Base-by-base conservation (phyloP, 2,113 vertebrate genomes). In the Callipepla californica region DNA sequence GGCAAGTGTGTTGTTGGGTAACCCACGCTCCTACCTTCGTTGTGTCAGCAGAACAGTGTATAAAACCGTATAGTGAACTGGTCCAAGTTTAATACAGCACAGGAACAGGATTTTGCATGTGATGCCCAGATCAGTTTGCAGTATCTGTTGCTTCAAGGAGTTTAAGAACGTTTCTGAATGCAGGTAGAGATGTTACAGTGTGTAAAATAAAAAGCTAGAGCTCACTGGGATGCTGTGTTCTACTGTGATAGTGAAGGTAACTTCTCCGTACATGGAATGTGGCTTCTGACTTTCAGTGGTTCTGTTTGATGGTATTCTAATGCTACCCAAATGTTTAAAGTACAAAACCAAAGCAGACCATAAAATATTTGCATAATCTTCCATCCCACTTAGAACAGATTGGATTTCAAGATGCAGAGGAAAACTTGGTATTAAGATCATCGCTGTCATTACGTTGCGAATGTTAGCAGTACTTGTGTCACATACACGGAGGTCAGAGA, bases 11-110 rank as follows among this genome's bases (percentile, higher is more conserved):
- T 59, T 74, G 23, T 70, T 70, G 16, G 63, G 50, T 88, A 93
- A 80, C 90, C 85, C 96, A 92, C 17, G 7, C 85, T 77, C 21
- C 88, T 2, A 4, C 93, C 96, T 80, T 63, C 32, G 59, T 69
- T 91, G 9, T 83, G 72, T 85, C 72, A 94, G 90, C 42, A 61
- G 67, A 72, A 61, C 40, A 13, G 40, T n/a, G 75, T n/a, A 22
- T 45, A 63, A 79, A 72, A 42, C 59, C 62, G 50, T 45, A 23
- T 8, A 34, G 34, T 59, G 80, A 90, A 65, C 72, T 80, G 47
- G 48, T 74, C 59, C 38, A 34, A 59, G 85, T 85, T 77, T 82
- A 80, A 87, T 80, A 38, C 44, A 76, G 61, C 40, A 30, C 65
- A 38, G 36, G 89, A 62, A 93, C 26, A 42, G 50, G 34, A n/a